These are phyloP conservation scores for Lithophane semibrunnea DNA, from an alignment of 2,888 invertebrate species.

Conservation along the genomic window DNA sequence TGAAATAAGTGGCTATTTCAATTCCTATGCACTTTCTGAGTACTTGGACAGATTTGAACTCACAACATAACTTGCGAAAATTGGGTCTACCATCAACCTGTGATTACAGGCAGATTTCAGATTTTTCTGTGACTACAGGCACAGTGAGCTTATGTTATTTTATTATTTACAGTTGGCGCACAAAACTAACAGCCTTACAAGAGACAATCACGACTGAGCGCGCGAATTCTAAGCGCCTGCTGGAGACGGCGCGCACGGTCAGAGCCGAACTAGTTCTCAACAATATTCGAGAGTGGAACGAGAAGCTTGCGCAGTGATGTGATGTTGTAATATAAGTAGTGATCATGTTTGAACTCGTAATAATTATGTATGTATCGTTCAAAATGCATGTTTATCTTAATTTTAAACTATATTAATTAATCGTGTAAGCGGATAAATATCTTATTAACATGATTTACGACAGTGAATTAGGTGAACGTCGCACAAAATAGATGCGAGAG, in stretches of 20 bases:
- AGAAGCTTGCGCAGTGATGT: constrained; percentile 43
- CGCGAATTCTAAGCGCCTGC: constrained; percentile 53
- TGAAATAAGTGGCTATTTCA: no score
- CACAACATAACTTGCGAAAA: no score
- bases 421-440: background rate
- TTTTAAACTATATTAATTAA: background rate
- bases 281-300: constrained; percentile 63
- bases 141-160: background rate
- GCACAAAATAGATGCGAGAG: background rate
- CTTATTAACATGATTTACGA: no score
- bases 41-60: no score
- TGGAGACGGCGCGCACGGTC: constrained; percentile 62
- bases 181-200: constrained; percentile 69
- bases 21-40: no score
- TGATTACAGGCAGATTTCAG: no score
- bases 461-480: background rate
- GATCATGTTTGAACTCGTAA: background rate
- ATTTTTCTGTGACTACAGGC: no score
- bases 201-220: constrained; percentile 70
- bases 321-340: background rate
- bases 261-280: constrained; percentile 56
- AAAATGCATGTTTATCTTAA: background rate
- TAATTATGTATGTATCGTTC: background rate
- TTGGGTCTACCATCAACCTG: no score
- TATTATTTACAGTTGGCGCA: constrained; percentile 75